Base-by-base conservation (phyloP, 2,797 vertebrate genomes). In the Halcyon chelicuti region DNA sequence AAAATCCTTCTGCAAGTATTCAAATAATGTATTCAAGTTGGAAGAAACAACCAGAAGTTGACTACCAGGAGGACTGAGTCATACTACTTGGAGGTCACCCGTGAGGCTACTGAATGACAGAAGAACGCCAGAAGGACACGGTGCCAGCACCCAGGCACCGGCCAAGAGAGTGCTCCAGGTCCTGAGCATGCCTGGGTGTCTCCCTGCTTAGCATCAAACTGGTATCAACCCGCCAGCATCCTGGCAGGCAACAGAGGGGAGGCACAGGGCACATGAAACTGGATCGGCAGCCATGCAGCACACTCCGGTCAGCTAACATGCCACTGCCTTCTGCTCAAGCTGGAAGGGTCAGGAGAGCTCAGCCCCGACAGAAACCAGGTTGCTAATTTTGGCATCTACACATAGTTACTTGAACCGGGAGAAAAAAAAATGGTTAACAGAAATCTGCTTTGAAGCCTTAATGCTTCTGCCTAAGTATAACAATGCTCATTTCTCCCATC, bases 21-120 rank as follows among this genome's bases (percentile, higher is more conserved):
- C 29, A 65, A 86, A 49, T 40, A 79, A 95, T 5, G 74, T 10
- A 87, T 61, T 86, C 74, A 84, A 93, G 63, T 46, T 93, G 86
- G 90, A 95, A 92, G 94, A 95, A 95, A 92, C 18, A 90, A 74
- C 19, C 55, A 86, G 73, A 94, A 94, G 63, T 17, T 86, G 57
- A 92, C 86, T 89, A 92, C 67, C 94, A 92, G 67, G 31, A 95
- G 63, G 63, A 95, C 67, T 93, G 86, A 97, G 88, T 97, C 95
- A 93, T 79, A 46, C 71, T 86, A 65, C 76, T 70, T 87, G 74
- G 76, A 93, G 79, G 85, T 95, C 74, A 96, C 77, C 42, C 29
- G 4, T 9, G 2, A 88, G 88, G 93, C 96, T 94, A 94, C 91
- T 52, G 89, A 88, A 92, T 70, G 80, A 76, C 87, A 76, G 39